Evolutionary conservation across 2,113 vertebrate genomes (phyloP).

Genomic region (Cheirogaleus medius): DNA sequence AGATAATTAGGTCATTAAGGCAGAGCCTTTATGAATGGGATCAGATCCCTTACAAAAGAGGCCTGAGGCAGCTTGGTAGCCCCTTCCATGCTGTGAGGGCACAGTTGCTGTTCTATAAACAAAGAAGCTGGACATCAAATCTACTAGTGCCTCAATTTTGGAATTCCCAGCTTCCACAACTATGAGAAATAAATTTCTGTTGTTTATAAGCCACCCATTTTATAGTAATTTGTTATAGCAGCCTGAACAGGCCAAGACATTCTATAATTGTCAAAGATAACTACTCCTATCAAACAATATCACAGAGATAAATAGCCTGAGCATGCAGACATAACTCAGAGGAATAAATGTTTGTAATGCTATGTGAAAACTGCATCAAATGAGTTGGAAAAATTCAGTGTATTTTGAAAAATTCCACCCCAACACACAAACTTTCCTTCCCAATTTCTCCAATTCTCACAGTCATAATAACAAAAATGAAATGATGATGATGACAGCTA

Average conservation of each 20-base stretch:
- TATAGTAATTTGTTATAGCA: background rate
- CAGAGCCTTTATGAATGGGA: background rate
- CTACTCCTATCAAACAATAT: background rate
- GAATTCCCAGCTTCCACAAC: background rate
- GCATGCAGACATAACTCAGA: background rate
- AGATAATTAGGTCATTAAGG: background rate
- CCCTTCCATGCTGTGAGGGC: background rate
- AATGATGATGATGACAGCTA: background rate
- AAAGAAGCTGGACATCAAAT: background rate
- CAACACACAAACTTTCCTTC: background rate
- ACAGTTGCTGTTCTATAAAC: background rate
- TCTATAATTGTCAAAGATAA: background rate
- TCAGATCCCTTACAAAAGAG: background rate
- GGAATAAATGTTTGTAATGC: background rate
- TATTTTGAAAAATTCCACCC: background rate
- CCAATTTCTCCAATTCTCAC: background rate
- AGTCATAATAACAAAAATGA: background rate
- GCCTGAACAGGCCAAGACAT: background rate
- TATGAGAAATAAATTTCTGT: background rate
- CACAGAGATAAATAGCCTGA: background rate
- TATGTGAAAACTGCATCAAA: background rate
- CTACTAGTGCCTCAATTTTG: background rate
- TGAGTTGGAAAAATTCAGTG: background rate
- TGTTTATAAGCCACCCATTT: background rate
- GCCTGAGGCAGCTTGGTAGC: background rate